phyloP scores from a whole-genome alignment of 2,113 vertebrate genomes.

The Pseudorhombus dupliciocellatus region DNA sequence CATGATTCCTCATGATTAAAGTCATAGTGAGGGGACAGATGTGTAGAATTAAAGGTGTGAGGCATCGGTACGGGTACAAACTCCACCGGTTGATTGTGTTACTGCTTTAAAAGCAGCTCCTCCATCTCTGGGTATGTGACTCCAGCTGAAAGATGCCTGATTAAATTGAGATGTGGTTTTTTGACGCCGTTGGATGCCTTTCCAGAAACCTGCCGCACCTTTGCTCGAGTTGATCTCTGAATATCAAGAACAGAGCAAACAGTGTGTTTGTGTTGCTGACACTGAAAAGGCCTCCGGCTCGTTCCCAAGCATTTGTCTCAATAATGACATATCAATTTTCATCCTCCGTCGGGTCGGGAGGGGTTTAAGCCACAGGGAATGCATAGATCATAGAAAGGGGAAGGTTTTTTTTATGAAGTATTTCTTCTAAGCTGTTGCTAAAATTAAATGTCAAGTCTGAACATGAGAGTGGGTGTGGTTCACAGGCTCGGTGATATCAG shows the following conservation, averaged over 20 bases:
- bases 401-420: conserved; percentile 9
- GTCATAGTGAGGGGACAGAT: too few relatives aligned
- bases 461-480: conserved; percentile 18
- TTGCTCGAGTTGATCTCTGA: neutral
- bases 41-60: too few relatives aligned
- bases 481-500: neutral
- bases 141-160: neutral
- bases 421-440: conserved; percentile 23
- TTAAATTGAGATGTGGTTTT: neutral
- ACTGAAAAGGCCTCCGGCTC: neutral
- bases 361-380: conserved; percentile 3
- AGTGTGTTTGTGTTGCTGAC: conserved; percentile 1
- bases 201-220: conserved; percentile 2
- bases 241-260: conserved; percentile 13
- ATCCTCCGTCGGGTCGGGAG: conserved; percentile 15
- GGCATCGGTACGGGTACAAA: too few relatives aligned
- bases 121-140: neutral
- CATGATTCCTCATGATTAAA: too few relatives aligned
- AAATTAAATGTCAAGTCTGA: conserved; percentile 52
- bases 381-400: conserved; percentile 4
- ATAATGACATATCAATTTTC: neutral
- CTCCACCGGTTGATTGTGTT: neutral
- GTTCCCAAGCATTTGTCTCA: conserved; percentile 22
- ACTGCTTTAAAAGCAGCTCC: neutral
- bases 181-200: neutral